These are phyloP conservation scores for Synergus umbraculus DNA, from an alignment of 2,888 invertebrate genomes.

Conservation along the genomic window DNA sequence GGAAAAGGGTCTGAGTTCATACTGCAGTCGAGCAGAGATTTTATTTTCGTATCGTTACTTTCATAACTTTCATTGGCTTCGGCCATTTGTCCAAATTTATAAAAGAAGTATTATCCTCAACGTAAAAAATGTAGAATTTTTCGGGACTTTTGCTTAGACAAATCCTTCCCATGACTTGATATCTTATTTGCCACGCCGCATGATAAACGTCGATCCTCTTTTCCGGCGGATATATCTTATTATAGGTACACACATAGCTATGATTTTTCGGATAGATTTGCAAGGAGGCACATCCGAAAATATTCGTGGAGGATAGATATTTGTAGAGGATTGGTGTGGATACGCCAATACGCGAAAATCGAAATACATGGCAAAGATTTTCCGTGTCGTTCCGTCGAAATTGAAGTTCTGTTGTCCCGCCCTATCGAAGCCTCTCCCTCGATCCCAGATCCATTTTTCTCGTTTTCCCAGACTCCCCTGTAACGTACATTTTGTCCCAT, in stretches of 20 bases:
- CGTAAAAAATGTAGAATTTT: too few species aligned
- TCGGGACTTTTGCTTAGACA: not conserved
- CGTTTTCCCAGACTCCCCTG: slow-evolving; percentile 25
- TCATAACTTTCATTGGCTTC: not conserved
- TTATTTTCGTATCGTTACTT: slow-evolving; percentile 16
- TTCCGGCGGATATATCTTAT: slow-evolving; percentile 15
- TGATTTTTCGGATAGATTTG: slow-evolving; percentile 8
- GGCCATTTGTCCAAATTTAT: not conserved
- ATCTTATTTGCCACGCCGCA: not conserved
- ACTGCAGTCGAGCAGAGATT: slow-evolving; percentile 27
- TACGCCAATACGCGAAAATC: slow-evolving; percentile 35
- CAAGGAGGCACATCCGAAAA: slow-evolving; percentile 16
- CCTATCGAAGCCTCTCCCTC: slow-evolving; percentile 49
- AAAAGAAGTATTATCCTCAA: too few species aligned
- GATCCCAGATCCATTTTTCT: slow-evolving; percentile 39
- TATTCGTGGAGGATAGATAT: too few species aligned
- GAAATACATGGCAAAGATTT: slow-evolving; percentile 57
- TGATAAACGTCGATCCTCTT: slow-evolving; percentile 13
- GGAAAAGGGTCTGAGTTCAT: slow-evolving; percentile 20
- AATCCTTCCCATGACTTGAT: not conserved
- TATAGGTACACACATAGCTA: slow-evolving; percentile 16
- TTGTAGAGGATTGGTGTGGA: slow-evolving; percentile 39
- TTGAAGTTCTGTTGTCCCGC: slow-evolving; percentile 73
- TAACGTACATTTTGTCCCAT: slow-evolving; percentile 14
- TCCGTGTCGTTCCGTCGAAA: slow-evolving; percentile 69